These are phyloP conservation scores for Drosophila mayri DNA, from an alignment of 1,140 invertebrate genomes.

Conservation along the genomic window DNA sequence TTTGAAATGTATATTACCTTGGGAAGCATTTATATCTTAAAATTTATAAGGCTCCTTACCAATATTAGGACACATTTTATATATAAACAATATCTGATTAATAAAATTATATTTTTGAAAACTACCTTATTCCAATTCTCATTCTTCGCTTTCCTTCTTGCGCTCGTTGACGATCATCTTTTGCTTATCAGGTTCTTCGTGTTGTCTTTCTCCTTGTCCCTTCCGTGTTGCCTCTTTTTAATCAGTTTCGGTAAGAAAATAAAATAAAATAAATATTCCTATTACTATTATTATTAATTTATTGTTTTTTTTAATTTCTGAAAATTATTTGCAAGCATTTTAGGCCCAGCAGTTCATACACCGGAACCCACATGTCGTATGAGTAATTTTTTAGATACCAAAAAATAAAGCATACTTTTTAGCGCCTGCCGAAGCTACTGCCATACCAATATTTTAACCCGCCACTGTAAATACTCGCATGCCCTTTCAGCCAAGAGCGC, in stretches of 20 bases:
- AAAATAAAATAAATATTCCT: not conserved
- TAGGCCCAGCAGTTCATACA: not conserved
- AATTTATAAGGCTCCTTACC: not conserved
- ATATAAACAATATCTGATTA: not conserved
- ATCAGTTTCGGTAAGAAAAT: not conserved
- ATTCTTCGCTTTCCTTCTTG: not conserved
- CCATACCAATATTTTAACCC: not conserved
- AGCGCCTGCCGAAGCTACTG: not conserved
- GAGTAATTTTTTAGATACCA: not conserved
- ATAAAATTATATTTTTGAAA: not conserved
- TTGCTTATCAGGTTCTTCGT: not conserved
- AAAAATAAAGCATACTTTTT: slow-evolving; percentile 8
- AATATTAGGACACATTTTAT: not conserved
- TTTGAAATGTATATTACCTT: not conserved
- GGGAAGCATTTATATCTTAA: not conserved
- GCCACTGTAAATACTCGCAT: slow-evolving; percentile 46
- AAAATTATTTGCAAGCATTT: not conserved
- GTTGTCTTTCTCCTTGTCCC: not conserved
- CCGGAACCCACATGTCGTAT: not conserved
- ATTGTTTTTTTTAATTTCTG: not conserved
- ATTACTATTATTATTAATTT: not conserved
- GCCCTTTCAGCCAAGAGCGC: slow-evolving; percentile 54
- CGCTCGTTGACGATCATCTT: not conserved
- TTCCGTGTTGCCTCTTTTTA: not conserved
- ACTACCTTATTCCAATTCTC: not conserved